phyloP scores from a whole-genome alignment of 2,113 vertebrate species.

The Hypanus sabinus region DNA sequence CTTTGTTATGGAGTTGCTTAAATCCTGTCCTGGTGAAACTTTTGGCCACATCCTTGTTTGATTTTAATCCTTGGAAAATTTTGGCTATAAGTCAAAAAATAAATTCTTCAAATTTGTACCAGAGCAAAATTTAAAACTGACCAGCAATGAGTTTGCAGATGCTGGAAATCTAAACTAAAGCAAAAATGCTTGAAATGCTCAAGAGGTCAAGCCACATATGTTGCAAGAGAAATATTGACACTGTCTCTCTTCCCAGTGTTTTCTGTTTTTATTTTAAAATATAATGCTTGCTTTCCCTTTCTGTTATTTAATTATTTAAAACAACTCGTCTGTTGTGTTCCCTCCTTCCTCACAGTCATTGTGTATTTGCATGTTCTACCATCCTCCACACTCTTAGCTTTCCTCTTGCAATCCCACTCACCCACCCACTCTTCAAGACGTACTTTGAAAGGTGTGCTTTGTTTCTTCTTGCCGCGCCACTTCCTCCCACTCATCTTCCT shows the following conservation, averaged over 20 bases:
- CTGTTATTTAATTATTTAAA: background rate
- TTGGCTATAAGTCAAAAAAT: background rate
- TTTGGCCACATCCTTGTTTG: background rate
- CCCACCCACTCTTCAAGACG: background rate
- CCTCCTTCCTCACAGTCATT: background rate
- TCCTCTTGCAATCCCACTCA: background rate
- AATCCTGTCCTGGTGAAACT: background rate
- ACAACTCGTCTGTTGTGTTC: background rate
- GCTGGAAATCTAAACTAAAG: too few species aligned
- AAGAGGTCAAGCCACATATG: too few species aligned
- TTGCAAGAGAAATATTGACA: too few species aligned
- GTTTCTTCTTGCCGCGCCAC: background rate
- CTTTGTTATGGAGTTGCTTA: background rate
- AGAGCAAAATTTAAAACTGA: too few species aligned
- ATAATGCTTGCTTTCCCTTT: background rate
- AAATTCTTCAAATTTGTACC: background rate
- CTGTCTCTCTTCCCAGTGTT: too few species aligned
- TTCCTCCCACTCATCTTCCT: conserved; percentile 12
- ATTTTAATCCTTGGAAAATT: background rate
- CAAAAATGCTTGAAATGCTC: too few species aligned
- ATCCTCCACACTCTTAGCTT: background rate
- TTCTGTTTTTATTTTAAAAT: too few species aligned
- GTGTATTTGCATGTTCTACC: background rate
- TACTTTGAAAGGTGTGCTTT: background rate
- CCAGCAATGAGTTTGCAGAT: too few species aligned